Evolutionary conservation across 2,113 vertebrate genomes (phyloP).

Genomic region (Sporophila hypoxantha): DNA sequence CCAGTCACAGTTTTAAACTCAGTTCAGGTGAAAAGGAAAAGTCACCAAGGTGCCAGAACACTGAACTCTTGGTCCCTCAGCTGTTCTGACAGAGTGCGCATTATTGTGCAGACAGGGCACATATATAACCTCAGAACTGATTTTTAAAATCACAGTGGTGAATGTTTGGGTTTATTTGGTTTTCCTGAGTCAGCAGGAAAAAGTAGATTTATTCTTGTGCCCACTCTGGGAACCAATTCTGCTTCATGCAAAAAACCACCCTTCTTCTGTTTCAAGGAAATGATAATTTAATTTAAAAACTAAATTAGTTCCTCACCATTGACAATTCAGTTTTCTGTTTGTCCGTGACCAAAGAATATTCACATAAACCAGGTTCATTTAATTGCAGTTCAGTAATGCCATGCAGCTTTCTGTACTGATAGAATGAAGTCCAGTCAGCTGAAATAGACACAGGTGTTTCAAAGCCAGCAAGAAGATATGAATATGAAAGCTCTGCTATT

Average conservation of each 20-base stretch:
- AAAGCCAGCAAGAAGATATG: constrained; percentile 11
- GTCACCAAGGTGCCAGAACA: background rate
- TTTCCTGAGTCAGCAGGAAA: background rate
- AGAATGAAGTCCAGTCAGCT: background rate
- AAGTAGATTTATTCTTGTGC: background rate
- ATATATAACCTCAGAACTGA: background rate
- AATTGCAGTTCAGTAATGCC: background rate
- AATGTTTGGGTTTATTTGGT: background rate
- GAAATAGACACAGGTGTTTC: constrained; percentile 32
- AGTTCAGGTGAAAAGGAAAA: background rate
- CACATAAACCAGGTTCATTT: background rate
- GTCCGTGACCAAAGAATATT: background rate
- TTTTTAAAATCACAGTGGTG: background rate
- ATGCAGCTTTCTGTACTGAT: background rate
- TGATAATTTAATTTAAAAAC: background rate
- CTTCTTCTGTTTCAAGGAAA: background rate
- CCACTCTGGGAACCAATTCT: background rate
- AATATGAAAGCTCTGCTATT: constrained; percentile 34
- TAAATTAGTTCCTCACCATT: background rate
- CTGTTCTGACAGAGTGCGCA: background rate
- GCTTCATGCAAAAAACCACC: background rate
- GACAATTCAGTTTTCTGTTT: background rate
- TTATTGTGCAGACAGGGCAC: background rate
- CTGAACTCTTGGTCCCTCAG: background rate
- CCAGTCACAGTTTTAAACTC: background rate